Percentiles rank a stretch among this genome's conserved stretches.
These are phyloP conservation scores for Heliangelus exortis DNA, from an alignment of 2,797 vertebrate species.

Conservation along the genomic window DNA sequence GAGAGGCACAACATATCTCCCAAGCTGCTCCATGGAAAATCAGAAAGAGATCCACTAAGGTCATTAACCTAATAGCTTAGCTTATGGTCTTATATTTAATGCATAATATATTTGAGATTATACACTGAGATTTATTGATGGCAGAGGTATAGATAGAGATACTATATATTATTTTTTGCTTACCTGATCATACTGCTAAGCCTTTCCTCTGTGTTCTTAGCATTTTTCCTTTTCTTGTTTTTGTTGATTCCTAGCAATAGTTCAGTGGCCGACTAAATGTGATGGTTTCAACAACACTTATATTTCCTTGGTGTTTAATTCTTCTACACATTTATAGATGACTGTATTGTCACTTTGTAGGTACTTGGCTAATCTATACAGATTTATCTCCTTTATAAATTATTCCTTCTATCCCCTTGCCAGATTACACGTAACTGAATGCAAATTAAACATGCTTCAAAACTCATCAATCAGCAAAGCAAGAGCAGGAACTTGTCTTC, in stretches of 20 bases:
- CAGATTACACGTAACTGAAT: background rate
- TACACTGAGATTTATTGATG: background rate
- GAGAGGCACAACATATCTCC: background rate
- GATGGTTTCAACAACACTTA: slow-evolving; percentile 6
- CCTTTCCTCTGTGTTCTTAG: background rate
- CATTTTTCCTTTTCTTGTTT: background rate
- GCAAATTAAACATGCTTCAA: background rate
- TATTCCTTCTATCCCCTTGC: background rate
- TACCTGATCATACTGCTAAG: background rate
- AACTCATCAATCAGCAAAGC: background rate
- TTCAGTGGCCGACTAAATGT: background rate
- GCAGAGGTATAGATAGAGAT: background rate
- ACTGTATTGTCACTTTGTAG: background rate
- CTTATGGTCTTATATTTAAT: background rate
- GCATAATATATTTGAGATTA: background rate
- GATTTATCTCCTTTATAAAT: slow-evolving; percentile 14
- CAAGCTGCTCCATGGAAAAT: background rate
- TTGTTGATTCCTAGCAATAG: slow-evolving; percentile 8
- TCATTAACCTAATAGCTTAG: background rate
- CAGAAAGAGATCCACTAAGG: background rate
- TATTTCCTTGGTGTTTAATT: background rate
- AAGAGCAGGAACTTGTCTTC: background rate
- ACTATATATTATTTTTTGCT: background rate
- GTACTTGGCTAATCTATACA: background rate
- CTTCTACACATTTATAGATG: slow-evolving; percentile 10